Percentiles rank a stretch among this genome's conserved stretches.
Evolutionary conservation across 1,140 invertebrate genomes (phyloP).

Genomic region (Drosophila athabasca): DNA sequence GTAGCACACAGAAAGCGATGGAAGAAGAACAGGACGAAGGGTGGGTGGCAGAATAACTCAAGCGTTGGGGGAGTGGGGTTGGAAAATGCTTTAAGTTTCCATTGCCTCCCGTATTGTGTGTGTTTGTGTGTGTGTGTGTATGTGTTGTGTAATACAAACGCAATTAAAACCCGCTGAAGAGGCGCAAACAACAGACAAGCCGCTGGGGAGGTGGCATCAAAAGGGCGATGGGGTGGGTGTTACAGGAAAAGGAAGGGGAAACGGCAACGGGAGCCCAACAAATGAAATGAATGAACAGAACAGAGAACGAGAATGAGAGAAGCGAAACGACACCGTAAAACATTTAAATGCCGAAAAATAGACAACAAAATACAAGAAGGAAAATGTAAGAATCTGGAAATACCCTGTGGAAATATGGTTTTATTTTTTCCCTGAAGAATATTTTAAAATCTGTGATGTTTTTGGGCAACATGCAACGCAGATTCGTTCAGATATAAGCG

Average conservation of each 20-base stretch:
- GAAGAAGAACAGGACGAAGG: neutral
- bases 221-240: neutral
- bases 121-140: slow-evolving; percentile 19
- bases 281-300: slow-evolving; percentile 37
- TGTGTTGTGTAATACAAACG: slow-evolving; percentile 73
- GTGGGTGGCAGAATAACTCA: slow-evolving; percentile 1
- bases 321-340: slow-evolving; percentile 74
- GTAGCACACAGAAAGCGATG: neutral
- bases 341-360: slow-evolving; percentile 81
- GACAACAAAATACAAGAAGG: slow-evolving; percentile 45
- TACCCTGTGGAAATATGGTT: too few relatives aligned
- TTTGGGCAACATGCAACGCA: too few relatives aligned
- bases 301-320: slow-evolving; percentile 15
- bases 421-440: neutral
- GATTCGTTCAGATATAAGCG: too few relatives aligned
- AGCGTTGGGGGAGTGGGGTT: slow-evolving; percentile 3
- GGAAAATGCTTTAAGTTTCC: slow-evolving; percentile 75
- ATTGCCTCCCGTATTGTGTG: slow-evolving; percentile 28
- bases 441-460: neutral
- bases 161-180: slow-evolving; percentile 82
- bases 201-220: neutral
- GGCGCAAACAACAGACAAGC: slow-evolving; percentile 76
- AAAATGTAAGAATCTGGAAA: too few relatives aligned
- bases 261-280: slow-evolving; percentile 10
- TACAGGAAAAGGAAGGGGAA: slow-evolving; percentile 21